These are phyloP conservation scores for Phenacoccus solenopsis DNA, from an alignment of 1,140 invertebrate species.

Conservation along the genomic window DNA sequence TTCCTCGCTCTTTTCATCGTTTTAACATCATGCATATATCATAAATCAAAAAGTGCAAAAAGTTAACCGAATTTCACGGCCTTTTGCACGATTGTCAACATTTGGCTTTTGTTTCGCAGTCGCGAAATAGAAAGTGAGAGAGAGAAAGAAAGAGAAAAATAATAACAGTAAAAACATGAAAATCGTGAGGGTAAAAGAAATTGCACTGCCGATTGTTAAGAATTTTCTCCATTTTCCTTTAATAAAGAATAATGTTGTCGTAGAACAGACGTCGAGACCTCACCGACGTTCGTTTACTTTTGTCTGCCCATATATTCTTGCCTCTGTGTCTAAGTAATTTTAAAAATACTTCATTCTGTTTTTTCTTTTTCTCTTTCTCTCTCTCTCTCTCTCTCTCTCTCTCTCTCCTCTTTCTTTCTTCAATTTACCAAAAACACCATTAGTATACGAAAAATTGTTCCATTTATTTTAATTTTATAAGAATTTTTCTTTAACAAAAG, in stretches of 20 bases:
- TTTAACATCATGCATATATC: too few relatives aligned
- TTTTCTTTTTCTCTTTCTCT: too few relatives aligned
- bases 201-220: neutral
- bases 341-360: neutral
- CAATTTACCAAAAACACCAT: neutral
- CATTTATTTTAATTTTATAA: neutral
- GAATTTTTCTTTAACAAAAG: neutral
- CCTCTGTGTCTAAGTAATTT: neutral
- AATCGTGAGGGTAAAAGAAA: neutral
- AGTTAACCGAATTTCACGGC: too few relatives aligned
- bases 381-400: neutral
- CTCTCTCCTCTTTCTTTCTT: neutral
- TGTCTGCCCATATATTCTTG: neutral
- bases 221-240: neutral
- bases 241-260: conserved; percentile 3
- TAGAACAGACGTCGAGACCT: neutral
- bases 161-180: neutral
- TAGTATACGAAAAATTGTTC: neutral
- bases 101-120: too few relatives aligned
- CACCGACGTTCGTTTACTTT: neutral
- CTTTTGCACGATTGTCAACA: too few relatives aligned
- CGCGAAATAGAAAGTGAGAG: too few relatives aligned
- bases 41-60: too few relatives aligned
- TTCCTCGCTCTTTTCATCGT: too few relatives aligned
- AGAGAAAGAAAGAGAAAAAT: too few relatives aligned